Evolutionary conservation across 2,888 invertebrate species (phyloP), one percentile per base, ranked within the genome.

Genomic region (Gonocerus acuteangulatus): DNA sequence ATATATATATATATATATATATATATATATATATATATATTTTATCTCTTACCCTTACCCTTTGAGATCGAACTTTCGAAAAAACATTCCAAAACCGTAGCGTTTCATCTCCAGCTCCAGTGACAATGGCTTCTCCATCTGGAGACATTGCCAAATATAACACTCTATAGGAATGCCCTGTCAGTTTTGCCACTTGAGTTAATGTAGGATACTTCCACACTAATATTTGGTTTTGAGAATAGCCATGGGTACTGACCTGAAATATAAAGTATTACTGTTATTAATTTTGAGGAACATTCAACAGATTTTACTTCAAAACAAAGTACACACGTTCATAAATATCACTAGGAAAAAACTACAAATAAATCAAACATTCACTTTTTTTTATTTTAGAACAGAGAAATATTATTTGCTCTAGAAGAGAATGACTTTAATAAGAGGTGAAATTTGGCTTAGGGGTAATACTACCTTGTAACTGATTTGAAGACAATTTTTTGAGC

Each of bases 161-260:
- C 2, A 97, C 97, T 68, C 96, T 80, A 74, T 92, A 95, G 15
- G 95, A 93, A 74, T 97, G 97, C 0, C 97, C 97, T 0, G 95
- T 95, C 66, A 97, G 77, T 74, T 96, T 95, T 44, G 96, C 95
- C 65, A 97, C 95, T 48, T 67, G 67, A 23, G 92, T 92, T 65
- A 97, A 78, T 65, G 93, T 92, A 0, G 97, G 97, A 75, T 97
- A 97, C 72, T 96, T 96, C 97, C 97, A 97, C 2, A 97, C 94
- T 32, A 96, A 78, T 67, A 97, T 96, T 78, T 97, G 96, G 76
- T 97, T 96, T 76, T 95, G 95, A 16, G 95, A 95, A 75, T 97
- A 97, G 9, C 97, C 97, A 74, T 97, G 97, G 0, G 96, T 97
- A 70, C 94, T 95, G 54, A 80, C 78, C 78, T 78, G 59, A 66